Base-by-base conservation (phyloP, 2,113 vertebrate genomes). In the Tonatia bakeri region DNA sequence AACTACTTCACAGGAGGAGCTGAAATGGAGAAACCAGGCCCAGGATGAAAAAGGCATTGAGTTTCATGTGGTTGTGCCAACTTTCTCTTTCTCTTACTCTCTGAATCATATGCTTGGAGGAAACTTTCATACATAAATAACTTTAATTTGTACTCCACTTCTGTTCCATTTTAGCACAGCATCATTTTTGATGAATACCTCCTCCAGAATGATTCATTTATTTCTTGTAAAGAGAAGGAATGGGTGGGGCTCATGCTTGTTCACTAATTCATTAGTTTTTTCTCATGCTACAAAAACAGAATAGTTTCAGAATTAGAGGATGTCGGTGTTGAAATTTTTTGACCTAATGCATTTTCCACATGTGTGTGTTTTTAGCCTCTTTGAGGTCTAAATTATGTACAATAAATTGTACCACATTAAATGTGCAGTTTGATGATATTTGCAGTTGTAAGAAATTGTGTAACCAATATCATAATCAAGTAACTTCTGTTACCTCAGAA, bases 41-140 rank as follows among this genome's bases (percentile, higher is more conserved):
- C 28, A 79, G 75, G 20, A 54, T 5, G 45, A 19, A 54, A 83
- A 56, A 77, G 6, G 22, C 65, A 52, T 28, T 45, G 28, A 77
- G 43, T 95, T 76, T 70, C 76, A 45, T 22, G 43, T 14, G 82
- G 54, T 65, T 38, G 15, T 67, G 26, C 88, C 69, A 45, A 40
- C 28, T 73, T 86, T 93, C 31, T 93, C 20, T 94, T 91, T 91
- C 40, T 77, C 20, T 94, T 91, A 87, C 40, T 77, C 64, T 91
- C 59, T 54, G 70, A 94, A 90, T 90, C 50, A 81, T n/a, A 61
- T 65, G 76, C 36, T 65, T 85, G 61, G 38, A 84, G 94, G 89
- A 64, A 84, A 52, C 88, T 75, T 95, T 96, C n/a, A 65, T 67
- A 17, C n/a, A 52, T 52, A 87, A 91, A 73, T 91, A 91, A 92